phyloP scores from a whole-genome alignment of 2,113 vertebrate genomes.

The Mystacornis crossleyi region DNA sequence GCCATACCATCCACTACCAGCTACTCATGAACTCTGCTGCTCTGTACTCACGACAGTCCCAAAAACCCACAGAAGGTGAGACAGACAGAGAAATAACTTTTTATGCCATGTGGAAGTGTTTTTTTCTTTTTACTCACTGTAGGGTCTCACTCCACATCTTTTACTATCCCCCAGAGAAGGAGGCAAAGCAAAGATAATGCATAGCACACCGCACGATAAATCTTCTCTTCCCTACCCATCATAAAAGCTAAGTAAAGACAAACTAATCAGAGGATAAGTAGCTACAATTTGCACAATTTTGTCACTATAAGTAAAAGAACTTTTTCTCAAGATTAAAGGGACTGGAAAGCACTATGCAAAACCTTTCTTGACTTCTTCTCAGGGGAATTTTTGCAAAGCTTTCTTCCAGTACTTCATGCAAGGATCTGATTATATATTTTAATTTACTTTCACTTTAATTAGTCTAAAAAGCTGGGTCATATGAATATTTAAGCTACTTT shows the following conservation, averaged over 20 bases:
- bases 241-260: background rate
- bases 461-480: constrained; percentile 53
- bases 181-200: background rate
- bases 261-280: constrained; percentile 1
- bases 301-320: background rate
- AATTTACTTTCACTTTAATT: constrained; percentile 50
- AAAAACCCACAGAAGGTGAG: background rate
- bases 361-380: constrained; percentile 29
- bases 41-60: background rate
- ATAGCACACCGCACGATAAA: background rate
- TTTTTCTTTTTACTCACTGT: background rate
- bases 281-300: constrained; percentile 42
- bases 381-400: constrained; percentile 35
- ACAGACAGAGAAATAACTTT: background rate
- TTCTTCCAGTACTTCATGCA: background rate
- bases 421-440: constrained; percentile 46
- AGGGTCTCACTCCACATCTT: background rate
- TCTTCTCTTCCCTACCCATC: background rate
- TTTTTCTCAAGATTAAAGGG: constrained; percentile 24
- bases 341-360: background rate
- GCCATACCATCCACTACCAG: background rate
- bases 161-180: background rate
- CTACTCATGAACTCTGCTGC: background rate
- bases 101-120: background rate
- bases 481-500: constrained; percentile 52